Evolutionary conservation across 1,140 invertebrate genomes (phyloP).

Genomic region (Zaprionus lachaisei): DNA sequence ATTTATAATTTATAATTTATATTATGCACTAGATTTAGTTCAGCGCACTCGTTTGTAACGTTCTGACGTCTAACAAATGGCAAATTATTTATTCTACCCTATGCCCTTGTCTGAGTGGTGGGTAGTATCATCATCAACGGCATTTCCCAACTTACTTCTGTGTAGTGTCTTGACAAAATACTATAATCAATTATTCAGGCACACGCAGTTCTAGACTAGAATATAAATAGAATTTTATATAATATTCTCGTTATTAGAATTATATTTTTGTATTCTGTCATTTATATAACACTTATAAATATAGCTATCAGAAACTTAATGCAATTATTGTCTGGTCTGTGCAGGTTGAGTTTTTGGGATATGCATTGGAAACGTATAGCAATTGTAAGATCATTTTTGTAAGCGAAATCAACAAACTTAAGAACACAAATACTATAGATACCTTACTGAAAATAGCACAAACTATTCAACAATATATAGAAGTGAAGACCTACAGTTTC

Average conservation of each 20-base stretch:
- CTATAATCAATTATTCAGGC: background rate
- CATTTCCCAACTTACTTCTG: background rate
- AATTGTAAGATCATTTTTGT: background rate
- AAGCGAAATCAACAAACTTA: too few relatives aligned
- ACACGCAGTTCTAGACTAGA: background rate
- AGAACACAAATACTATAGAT: too few relatives aligned
- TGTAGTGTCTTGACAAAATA: background rate
- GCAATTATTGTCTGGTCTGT: background rate
- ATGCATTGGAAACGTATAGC: background rate
- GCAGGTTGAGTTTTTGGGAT: background rate
- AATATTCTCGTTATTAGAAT: background rate
- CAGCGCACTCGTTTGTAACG: slow-evolving; percentile 8
- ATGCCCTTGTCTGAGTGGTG: background rate
- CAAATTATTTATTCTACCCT: slow-evolving; percentile 12
- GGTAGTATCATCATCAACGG: background rate
- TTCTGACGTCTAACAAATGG: slow-evolving; percentile 13
- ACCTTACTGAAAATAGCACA: too few relatives aligned
- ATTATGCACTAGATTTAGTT: slow-evolving; percentile 30
- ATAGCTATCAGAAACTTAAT: background rate
- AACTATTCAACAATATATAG: too few relatives aligned
- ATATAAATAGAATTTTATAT: too few relatives aligned
- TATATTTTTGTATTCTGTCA: too few relatives aligned
- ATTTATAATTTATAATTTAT: slow-evolving; percentile 39
- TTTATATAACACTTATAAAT: too few relatives aligned
- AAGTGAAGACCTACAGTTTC: too few relatives aligned